Evolutionary conservation across 2,113 vertebrate genomes (phyloP), one percentile per base, ranked within the genome.

Genomic region (Oxyruncus cristatus): DNA sequence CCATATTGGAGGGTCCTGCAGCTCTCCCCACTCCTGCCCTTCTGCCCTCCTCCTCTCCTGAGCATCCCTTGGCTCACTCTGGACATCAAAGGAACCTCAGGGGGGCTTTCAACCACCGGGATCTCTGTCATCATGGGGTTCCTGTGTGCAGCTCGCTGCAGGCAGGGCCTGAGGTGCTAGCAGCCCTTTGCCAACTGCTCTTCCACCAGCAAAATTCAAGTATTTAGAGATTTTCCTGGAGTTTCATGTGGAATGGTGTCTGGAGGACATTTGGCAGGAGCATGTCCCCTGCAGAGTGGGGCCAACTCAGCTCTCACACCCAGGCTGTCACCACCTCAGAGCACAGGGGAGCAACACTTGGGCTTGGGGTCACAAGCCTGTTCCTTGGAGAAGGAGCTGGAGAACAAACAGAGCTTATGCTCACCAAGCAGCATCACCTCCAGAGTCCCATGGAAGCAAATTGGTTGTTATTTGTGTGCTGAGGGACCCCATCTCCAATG

Each of bases 381-480:
- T 63, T 10, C 35, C 16, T 52, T 6, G 4, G 49, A 50, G 49
- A 7, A 50, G 49, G 26, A 50, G 26, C 28, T 42, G 44, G 26
- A 58, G 37, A 32, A 15, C n/a, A 32, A 73, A 27, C 22, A 26
- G 35, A 78, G 30, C 13, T 59, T 32, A 16, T 24, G 37, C 9
- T 91, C 6, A 12, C 19, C 27, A 14, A 72, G 33, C 33, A 73
- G 9, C 52, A 75, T 13, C 12, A 4, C 44, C 33, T 46, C 17
- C 53, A 52, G 49, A 47, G 27, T 20, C 21, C 56, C 1, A 1
- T 1, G 4, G 52, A 46, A 75, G 5, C 12, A 89, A 71, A 39
- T 15, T 2, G 0, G 24, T 83, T 32, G 24, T 49, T 68, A 12
- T 58, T 65, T 0, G 0, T 21, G 19, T 68, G 32, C 37, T 5